These are phyloP conservation scores for Catamblyrhynchus diadema DNA, from an alignment of 2,797 vertebrate species.

Conservation along the genomic window DNA sequence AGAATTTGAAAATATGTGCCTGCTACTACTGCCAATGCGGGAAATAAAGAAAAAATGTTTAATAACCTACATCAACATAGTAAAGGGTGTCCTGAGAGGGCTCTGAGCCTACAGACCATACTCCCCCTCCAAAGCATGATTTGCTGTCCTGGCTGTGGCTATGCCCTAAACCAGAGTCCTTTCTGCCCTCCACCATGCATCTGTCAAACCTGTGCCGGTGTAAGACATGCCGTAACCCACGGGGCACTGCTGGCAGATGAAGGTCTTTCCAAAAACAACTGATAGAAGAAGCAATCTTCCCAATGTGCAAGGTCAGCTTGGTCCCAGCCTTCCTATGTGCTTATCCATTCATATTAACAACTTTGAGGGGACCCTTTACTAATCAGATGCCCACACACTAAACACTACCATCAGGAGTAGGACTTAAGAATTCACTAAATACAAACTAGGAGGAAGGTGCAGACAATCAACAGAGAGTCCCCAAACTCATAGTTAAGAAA, in stretches of 20 bases:
- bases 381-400: neutral
- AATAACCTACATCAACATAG: neutral
- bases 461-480: neutral
- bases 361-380: neutral
- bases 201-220: neutral
- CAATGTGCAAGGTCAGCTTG: neutral
- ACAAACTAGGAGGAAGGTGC: neutral
- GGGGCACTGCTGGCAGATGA: neutral
- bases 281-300: neutral
- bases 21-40: neutral
- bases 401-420: neutral
- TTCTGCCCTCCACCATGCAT: neutral
- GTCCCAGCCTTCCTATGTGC: neutral
- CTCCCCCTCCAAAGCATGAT: neutral
- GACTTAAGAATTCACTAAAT: neutral
- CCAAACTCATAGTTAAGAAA: neutral
- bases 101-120: neutral
- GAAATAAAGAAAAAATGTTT: neutral
- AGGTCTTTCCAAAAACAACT: neutral
- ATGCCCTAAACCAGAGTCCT: neutral
- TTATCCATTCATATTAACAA: neutral
- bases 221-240: neutral
- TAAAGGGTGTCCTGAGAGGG: neutral
- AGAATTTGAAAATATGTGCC: neutral
- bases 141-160: neutral